Conservation (phyloP, 2,797 vertebrate genomes). For the Xiphophorus birchmanni region DNA sequence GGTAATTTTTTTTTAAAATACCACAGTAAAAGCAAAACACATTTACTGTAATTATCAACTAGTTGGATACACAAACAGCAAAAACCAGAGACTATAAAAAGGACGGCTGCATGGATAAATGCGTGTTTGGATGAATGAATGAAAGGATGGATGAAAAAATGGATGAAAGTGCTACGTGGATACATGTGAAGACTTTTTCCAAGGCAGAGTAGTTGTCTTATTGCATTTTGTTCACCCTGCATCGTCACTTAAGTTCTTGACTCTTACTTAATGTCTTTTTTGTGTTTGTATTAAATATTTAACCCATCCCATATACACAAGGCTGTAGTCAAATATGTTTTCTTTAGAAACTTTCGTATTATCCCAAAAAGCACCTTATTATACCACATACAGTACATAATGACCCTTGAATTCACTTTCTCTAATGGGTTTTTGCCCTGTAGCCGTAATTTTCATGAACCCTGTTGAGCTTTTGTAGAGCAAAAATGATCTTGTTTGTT, state of each 20-base stretch:
- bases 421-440: not conserved
- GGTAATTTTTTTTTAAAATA: not conserved
- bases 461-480: slow-evolving; percentile 16
- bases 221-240: not conserved
- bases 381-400: slow-evolving; percentile 8
- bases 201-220: not conserved
- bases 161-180: not conserved
- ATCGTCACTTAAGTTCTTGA: not conserved
- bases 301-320: not conserved
- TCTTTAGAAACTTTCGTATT: slow-evolving; percentile 23
- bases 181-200: not conserved
- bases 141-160: not conserved
- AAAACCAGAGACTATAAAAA: not conserved
- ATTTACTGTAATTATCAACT: not conserved
- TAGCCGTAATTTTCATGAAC: slow-evolving; percentile 10
- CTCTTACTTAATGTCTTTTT: slow-evolving; percentile 11
- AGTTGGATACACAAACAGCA: not conserved
- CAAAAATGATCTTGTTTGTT: slow-evolving; percentile 21
- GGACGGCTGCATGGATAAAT: not conserved
- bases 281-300: slow-evolving; percentile 8
- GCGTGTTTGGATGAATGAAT: not conserved
- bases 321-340: slow-evolving; percentile 28
- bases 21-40: not conserved
- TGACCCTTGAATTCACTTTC: slow-evolving; percentile 24
- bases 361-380: slow-evolving; percentile 29